Base-by-base conservation (phyloP, 1,140 invertebrate genomes). In the Drosophila elegans region DNA sequence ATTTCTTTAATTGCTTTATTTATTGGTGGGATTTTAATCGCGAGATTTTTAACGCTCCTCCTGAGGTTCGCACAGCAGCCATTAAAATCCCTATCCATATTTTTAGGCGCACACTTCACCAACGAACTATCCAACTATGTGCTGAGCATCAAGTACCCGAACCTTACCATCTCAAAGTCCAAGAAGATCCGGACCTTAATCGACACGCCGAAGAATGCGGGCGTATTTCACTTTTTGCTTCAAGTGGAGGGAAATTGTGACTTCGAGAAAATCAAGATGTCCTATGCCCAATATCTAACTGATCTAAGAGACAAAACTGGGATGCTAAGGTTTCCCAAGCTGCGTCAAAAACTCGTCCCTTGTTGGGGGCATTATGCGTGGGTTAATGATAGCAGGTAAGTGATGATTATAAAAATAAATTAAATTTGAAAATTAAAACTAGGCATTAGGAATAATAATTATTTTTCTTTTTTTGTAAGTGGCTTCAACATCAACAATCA, bases 401-500 rank as follows among this genome's bases (percentile, higher is more conserved):
- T 7, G n/a, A 2, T 12, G 16, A 21, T 21, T 21, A 21, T 21
- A 21, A 21, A 1, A 21, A 21, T 21, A 21, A 21, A 21, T 21
- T 21, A 21, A 21, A 21, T 21, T 21, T 21, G 1, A 21, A 21
- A 21, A 21, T 21, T 21, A 21, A 21, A 21, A 21, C 16, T 21
- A 21, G 16, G 16, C 0, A 21, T 21, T 21, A 21, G 16, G 16
- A 21, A 10, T 13, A 3, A 10, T 0, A 38, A 25, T 5, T 42
- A 12, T 48, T 29, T n/a, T 4, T 1, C 5, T 1, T 11, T 10
- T 27, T 11, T 1, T 48, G 36, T 0, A 34, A 92, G 91, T 16
- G 92, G 94, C 6, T 97, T 97, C 83, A 93, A 94, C 41, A 90
- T 96, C 10, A 95, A 97, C 46, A 96, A 96, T 85, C 96, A 97